Percentiles rank a stretch among this genome's conserved stretches.
These are phyloP conservation scores for Mus minutoides DNA, from an alignment of 2,797 vertebrate genomes.

Conservation along the genomic window DNA sequence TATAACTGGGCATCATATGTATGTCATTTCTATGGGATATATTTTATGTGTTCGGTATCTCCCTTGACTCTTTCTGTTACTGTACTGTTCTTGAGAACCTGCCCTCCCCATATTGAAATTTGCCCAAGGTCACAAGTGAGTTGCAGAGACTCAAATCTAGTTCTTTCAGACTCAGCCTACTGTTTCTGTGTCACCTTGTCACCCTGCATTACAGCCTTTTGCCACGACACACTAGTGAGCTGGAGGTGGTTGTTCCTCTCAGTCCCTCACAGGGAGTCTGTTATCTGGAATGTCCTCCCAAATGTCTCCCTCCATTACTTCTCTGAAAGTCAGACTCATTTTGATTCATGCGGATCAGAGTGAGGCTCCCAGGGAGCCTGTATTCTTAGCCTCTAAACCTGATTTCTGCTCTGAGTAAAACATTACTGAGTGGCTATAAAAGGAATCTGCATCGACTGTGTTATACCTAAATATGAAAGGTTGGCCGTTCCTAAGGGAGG, in stretches of 20 bases:
- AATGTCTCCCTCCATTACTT: not conserved
- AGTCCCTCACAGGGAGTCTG: not conserved
- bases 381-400: slow-evolving; percentile 75
- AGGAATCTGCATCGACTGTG: slow-evolving; percentile 12
- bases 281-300: slow-evolving; percentile 25
- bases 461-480: slow-evolving; percentile 25
- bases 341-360: slow-evolving; percentile 11
- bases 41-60: not conserved
- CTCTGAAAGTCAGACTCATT: slow-evolving; percentile 37
- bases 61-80: not conserved
- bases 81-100: not conserved
- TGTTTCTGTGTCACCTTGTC: not conserved
- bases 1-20: not conserved
- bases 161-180: not conserved
- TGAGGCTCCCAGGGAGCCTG: slow-evolving; percentile 56
- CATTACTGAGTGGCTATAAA: slow-evolving; percentile 22
- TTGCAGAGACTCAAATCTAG: not conserved
- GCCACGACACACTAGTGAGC: not conserved
- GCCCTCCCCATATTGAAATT: not conserved
- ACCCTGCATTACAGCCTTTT: not conserved
- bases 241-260: not conserved
- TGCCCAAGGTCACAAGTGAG: not conserved
- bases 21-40: not conserved
- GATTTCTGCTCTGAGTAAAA: slow-evolving; percentile 60
- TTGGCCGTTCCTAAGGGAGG: not conserved